phyloP scores from a whole-genome alignment of 2,113 vertebrate genomes.

The Emydura subglobosa region DNA sequence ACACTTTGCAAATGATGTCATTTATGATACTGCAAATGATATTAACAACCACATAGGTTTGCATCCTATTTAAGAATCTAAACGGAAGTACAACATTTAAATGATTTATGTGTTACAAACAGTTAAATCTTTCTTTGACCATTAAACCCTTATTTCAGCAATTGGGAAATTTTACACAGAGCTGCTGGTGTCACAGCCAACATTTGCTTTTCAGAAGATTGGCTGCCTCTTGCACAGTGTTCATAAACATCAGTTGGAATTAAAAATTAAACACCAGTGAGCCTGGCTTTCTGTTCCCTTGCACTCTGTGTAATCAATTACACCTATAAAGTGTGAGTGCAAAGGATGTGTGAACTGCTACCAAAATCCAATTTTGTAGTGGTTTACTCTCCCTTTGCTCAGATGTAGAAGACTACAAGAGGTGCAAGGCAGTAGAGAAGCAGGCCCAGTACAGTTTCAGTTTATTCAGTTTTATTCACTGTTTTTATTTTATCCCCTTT shows the following conservation, averaged over 20 bases:
- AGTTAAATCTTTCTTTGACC: background rate
- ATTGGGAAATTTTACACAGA: background rate
- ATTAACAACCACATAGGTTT: background rate
- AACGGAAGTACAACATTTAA: background rate
- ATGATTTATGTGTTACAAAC: background rate
- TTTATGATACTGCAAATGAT: background rate
- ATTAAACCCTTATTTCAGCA: background rate
- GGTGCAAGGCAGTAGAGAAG: background rate
- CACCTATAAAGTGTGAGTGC: background rate
- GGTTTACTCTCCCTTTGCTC: background rate
- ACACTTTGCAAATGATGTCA: background rate
- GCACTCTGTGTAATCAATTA: background rate
- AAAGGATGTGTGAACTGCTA: background rate
- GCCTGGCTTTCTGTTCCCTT: background rate
- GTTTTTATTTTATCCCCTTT: background rate
- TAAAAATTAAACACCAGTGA: background rate
- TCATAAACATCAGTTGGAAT: background rate
- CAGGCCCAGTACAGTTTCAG: background rate
- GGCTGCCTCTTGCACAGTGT: background rate
- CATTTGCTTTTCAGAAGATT: background rate
- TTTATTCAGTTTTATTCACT: background rate
- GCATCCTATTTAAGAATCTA: background rate
- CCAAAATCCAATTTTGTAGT: background rate
- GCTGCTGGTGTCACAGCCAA: background rate
- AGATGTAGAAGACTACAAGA: background rate